Percentiles rank a stretch among this genome's conserved stretches.
Conservation (phyloP, 2,888 invertebrate species). For the Harmothoe impar region DNA sequence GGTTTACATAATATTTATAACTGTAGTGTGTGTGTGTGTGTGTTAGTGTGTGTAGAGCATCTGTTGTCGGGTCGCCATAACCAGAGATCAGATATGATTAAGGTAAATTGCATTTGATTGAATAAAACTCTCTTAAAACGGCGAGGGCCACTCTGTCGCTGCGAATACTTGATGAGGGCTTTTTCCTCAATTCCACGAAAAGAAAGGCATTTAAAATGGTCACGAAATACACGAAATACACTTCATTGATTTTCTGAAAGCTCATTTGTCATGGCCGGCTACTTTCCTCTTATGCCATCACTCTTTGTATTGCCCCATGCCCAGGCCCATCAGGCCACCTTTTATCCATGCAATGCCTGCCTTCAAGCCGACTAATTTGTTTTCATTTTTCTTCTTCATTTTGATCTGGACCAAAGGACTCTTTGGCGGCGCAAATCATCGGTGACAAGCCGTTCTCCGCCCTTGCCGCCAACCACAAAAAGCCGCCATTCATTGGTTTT, state of each 20-base stretch:
- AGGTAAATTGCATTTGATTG: background rate
- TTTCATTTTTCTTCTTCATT: conserved; percentile 52
- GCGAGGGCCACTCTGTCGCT: background rate
- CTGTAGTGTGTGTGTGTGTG: background rate
- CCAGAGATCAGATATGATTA: background rate
- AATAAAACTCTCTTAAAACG: conserved; percentile 4
- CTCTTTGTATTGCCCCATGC: conserved; percentile 10
- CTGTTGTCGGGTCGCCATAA: background rate
- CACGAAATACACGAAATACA: conserved; percentile 31
- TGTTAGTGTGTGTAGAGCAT: background rate
- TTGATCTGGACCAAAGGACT: conserved; percentile 51
- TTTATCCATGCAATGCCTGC: conserved; percentile 31
- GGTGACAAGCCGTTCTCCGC: conserved; percentile 29
- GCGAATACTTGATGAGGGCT: background rate
- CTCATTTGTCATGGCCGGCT: conserved; percentile 44
- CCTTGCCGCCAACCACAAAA: background rate
- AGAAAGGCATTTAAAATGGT: background rate
- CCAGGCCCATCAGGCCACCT: conserved; percentile 3
- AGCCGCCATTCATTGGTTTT: conserved; percentile 26
- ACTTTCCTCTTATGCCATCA: conserved; percentile 23
- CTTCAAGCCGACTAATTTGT: conserved; percentile 43
- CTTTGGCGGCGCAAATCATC: conserved; percentile 32
- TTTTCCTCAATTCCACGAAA: background rate
- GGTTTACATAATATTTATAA: conserved; percentile 10
- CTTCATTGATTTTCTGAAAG: conserved; percentile 43